phyloP scores from a whole-genome alignment of 1,140 invertebrate species.

The Zaprionus taronus region DNA sequence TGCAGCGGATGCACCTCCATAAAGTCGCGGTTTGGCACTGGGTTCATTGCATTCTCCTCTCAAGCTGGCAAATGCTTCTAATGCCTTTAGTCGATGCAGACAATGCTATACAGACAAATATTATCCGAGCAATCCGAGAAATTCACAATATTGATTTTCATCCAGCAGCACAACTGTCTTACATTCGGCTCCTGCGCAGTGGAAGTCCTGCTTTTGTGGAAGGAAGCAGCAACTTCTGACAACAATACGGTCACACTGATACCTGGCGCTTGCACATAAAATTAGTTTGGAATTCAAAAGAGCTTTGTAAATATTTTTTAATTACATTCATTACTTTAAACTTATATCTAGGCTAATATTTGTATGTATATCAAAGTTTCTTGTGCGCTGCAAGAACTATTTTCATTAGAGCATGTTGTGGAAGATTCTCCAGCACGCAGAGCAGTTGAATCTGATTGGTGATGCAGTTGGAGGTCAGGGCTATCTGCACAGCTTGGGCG shows the following conservation, averaged over 20 bases:
- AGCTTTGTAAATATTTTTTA: neutral
- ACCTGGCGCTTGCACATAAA: neutral
- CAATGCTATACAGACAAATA: neutral
- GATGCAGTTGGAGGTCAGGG: conserved; percentile 89
- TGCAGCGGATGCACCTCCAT: conserved; percentile 80
- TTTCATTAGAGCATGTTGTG: conserved; percentile 86
- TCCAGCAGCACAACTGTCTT: neutral
- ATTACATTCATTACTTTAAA: neutral
- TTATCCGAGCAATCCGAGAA: neutral
- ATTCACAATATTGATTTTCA: conserved; percentile 44
- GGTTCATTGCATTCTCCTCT: conserved; percentile 68
- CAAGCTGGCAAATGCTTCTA: neutral
- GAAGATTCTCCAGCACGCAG: conserved; percentile 86
- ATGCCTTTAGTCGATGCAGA: neutral
- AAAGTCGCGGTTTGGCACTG: conserved; percentile 79
- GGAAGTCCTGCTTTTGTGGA: neutral
- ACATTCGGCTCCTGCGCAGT: conserved; percentile 33
- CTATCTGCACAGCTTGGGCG: conserved; percentile 91
- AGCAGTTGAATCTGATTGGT: conserved; percentile 89
- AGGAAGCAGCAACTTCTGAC: neutral
- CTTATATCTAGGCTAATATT: neutral
- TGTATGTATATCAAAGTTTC: conserved; percentile 42
- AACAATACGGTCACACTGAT: neutral
- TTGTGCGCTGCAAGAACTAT: conserved; percentile 86
- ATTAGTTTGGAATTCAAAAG: neutral